These are phyloP conservation scores for Pristionchus entomophagus DNA, from an alignment of 2,888 invertebrate genomes.

Conservation along the genomic window DNA sequence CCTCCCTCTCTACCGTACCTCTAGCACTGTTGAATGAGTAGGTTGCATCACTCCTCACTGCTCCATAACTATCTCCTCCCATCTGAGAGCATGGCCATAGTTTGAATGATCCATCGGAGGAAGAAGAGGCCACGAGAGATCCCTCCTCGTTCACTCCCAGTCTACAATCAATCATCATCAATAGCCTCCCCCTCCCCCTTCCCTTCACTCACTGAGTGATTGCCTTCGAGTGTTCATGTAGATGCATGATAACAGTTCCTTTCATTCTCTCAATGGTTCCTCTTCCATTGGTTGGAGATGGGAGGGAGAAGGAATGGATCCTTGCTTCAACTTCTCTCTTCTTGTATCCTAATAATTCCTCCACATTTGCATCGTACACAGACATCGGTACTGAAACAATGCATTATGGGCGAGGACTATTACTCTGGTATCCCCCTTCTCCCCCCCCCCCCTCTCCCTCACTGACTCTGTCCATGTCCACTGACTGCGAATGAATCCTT, in stretches of 20 bases:
- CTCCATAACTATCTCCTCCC: slow-evolving; percentile 44
- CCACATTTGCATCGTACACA: slow-evolving; percentile 26
- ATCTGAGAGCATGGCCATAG: slow-evolving; percentile 36
- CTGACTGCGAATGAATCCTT: slow-evolving; percentile 29
- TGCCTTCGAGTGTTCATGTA: slow-evolving; percentile 69
- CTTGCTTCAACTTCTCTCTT: slow-evolving; percentile 11
- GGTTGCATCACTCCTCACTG: slow-evolving; percentile 44
- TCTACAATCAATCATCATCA: slow-evolving; percentile 7
- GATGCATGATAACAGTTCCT: slow-evolving; percentile 61
- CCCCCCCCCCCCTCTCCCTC: not conserved
- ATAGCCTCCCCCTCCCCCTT: not conserved
- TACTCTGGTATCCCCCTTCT: too few species aligned
- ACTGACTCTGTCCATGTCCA: not conserved
- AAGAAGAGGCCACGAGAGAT: slow-evolving; percentile 29
- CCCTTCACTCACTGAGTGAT: slow-evolving; percentile 57
- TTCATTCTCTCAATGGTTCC: slow-evolving; percentile 39
- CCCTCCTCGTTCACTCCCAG: slow-evolving; percentile 9
- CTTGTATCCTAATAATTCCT: slow-evolving; percentile 24
- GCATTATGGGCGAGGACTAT: not conserved
- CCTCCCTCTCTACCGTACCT: not conserved
- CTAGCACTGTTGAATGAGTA: not conserved
- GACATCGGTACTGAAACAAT: slow-evolving; percentile 2
- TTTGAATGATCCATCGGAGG: slow-evolving; percentile 44
- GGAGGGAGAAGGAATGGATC: slow-evolving; percentile 8
- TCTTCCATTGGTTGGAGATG: not conserved